Conservation (phyloP, 2,113 vertebrate species). For the Loxodonta africana region DNA sequence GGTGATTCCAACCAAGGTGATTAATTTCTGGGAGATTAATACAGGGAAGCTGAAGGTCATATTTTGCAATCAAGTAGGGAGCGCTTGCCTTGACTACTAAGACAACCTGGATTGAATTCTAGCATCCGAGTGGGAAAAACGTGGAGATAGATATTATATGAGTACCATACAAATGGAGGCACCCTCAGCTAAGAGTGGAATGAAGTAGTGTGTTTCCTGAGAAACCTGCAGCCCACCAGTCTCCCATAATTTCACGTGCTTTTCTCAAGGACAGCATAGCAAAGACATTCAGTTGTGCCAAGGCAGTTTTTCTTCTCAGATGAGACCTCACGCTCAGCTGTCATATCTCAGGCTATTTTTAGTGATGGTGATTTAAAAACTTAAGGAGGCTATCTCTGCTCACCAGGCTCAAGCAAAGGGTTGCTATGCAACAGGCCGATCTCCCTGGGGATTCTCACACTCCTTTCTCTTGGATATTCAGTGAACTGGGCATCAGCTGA, state of each 20-base stretch:
- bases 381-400: constrained; percentile 43
- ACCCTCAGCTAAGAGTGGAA: rapidly evolving
- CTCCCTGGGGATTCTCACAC: neutral
- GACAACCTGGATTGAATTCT: neutral
- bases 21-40: constrained; percentile 70
- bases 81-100: neutral
- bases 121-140: neutral
- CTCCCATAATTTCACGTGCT: neutral
- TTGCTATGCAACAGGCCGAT: constrained; percentile 76
- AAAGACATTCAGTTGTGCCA: neutral
- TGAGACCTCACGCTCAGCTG: neutral
- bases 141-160: neutral
- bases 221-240: neutral
- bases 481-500: constrained; percentile 16
- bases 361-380: constrained; percentile 53
- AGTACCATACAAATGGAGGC: rapidly evolving
- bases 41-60: neutral
- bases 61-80: constrained; percentile 55
- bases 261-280: constrained; percentile 30
- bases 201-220: neutral
- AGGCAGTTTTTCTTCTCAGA: constrained; percentile 32
- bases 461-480: neutral
- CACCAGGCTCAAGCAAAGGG: constrained; percentile 13
- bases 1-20: constrained; percentile 50
- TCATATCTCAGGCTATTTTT: constrained; percentile 67